Conservation (phyloP, 2,113 vertebrate genomes). For the Lagopus muta region DNA sequence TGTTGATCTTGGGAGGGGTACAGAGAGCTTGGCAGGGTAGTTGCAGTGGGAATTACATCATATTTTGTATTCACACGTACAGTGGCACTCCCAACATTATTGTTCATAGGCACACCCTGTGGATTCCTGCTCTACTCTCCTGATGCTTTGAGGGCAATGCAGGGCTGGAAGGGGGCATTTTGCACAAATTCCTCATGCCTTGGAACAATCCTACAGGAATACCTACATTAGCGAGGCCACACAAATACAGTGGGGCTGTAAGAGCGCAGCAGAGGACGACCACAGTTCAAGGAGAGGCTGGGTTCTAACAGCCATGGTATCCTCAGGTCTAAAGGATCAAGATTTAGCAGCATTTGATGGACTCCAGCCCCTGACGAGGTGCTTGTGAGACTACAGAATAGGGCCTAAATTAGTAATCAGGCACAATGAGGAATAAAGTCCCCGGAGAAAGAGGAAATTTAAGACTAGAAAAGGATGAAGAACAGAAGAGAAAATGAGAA, state of each 20-base stretch:
- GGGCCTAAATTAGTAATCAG: neutral
- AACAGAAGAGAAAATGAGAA: neutral
- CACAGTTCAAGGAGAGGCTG: neutral
- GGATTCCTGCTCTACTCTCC: accelerated
- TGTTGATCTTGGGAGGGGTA: neutral
- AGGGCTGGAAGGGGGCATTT: neutral
- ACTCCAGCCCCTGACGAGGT: neutral
- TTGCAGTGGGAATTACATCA: neutral
- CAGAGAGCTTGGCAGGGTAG: no score
- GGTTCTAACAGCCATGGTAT: neutral
- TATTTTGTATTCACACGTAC: neutral
- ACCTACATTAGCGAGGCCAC: neutral
- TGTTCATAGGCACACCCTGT: accelerated
- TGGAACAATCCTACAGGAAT: neutral
- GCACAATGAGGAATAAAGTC: neutral
- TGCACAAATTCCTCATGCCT: neutral
- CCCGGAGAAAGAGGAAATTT: neutral
- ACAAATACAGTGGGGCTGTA: neutral
- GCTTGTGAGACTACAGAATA: neutral
- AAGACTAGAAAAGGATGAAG: neutral
- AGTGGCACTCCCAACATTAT: neutral
- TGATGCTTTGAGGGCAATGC: accelerated
- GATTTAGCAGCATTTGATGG: neutral
- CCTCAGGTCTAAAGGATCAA: neutral
- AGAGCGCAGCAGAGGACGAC: neutral